phyloP scores from a whole-genome alignment of 2,113 vertebrate species.

The Elaphurus davidianus region DNA sequence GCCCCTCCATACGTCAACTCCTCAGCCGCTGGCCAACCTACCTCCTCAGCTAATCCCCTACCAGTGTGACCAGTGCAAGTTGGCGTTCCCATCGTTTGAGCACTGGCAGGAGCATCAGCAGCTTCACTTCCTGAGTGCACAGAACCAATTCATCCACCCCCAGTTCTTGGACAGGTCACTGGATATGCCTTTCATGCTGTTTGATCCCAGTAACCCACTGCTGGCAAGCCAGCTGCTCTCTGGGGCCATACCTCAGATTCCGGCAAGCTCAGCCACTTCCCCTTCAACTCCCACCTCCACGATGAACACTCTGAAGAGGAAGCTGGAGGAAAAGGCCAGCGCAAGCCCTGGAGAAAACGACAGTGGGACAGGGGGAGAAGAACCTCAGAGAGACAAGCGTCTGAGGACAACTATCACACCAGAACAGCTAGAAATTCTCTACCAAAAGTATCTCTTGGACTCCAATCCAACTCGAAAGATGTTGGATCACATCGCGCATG shows the following conservation, averaged over 20 bases:
- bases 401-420: conserved; percentile 99
- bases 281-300: conserved; percentile 95
- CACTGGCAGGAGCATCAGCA: conserved; percentile 99
- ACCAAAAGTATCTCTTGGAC: conserved; percentile 98
- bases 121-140: conserved; percentile 97
- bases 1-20: conserved; percentile 90
- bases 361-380: conserved; percentile 95
- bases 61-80: conserved; percentile 99
- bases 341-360: conserved; percentile 97
- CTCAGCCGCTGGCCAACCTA: conserved; percentile 89
- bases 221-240: conserved; percentile 95
- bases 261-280: conserved; percentile 94
- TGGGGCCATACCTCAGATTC: conserved; percentile 94
- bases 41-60: conserved; percentile 96
- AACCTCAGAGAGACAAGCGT: conserved; percentile 97
- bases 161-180: conserved; percentile 96
- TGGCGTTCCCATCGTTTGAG: conserved; percentile 97
- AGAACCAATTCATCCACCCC: conserved; percentile 98
- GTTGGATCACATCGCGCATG: conserved; percentile 98
- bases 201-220: conserved; percentile 97
- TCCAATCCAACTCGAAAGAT: conserved; percentile 99
- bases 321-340: conserved; percentile 97
- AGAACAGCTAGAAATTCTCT: conserved; percentile 97
- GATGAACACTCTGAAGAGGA: conserved; percentile 98
- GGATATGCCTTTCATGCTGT: conserved; percentile 99